phyloP scores from a whole-genome alignment of 2,888 invertebrate genomes.

The Polyommatus iphigenia region DNA sequence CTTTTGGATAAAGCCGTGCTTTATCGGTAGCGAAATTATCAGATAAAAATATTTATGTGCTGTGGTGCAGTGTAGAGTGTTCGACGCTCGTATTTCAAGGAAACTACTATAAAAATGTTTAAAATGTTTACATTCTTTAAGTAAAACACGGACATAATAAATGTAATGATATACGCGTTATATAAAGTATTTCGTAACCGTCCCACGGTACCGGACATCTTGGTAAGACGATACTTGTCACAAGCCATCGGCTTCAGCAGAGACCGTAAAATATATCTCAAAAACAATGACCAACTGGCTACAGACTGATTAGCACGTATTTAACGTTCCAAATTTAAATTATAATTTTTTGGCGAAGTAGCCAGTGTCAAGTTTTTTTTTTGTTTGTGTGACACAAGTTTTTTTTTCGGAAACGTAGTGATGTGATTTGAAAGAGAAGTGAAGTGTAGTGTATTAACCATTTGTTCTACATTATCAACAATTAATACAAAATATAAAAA shows the following conservation, averaged over 20 bases:
- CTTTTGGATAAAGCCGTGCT: too few species aligned
- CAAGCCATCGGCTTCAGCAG: conserved; percentile 68
- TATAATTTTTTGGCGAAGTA: neutral
- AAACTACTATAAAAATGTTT: neutral
- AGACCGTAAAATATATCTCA: conserved; percentile 77
- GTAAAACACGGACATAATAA: conserved; percentile 13
- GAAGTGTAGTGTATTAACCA: neutral
- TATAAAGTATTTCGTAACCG: conserved; percentile 46
- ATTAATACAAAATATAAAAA: too few species aligned
- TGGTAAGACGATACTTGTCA: conserved; percentile 72
- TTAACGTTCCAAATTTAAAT: conserved; percentile 38
- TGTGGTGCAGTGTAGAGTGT: too few species aligned
- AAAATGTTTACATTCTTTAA: neutral
- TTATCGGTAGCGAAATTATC: too few species aligned
- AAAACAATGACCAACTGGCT: conserved; percentile 64
- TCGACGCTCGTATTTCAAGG: neutral
- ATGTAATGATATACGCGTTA: conserved; percentile 10
- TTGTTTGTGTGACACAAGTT: neutral
- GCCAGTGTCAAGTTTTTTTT: conserved; percentile 4
- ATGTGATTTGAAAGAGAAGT: neutral
- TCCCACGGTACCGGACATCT: conserved; percentile 58
- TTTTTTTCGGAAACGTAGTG: neutral
- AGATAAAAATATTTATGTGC: too few species aligned
- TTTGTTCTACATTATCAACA: too few species aligned
- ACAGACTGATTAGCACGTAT: conserved; percentile 57